phyloP scores from a whole-genome alignment of 2,797 vertebrate species.

The Gymnodraco acuticeps region DNA sequence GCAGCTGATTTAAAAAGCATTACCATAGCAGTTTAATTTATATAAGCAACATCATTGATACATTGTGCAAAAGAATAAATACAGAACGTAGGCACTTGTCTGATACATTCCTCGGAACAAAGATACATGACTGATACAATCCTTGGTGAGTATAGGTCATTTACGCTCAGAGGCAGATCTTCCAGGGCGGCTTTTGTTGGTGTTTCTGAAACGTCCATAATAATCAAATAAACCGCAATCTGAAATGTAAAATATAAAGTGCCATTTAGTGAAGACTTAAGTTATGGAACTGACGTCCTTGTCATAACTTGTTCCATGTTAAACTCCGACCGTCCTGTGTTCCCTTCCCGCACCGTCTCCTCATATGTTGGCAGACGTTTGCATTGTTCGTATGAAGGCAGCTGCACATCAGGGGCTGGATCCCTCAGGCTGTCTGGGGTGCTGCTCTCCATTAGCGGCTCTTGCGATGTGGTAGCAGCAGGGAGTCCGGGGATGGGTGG shows the following conservation, averaged over 20 bases:
- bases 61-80: background rate
- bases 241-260: background rate
- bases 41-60: background rate
- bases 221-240: background rate
- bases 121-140: background rate
- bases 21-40: background rate
- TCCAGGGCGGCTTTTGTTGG: background rate
- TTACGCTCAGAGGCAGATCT: background rate
- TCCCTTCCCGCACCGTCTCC: slow-evolving; percentile 60
- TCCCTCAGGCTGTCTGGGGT: slow-evolving; percentile 24
- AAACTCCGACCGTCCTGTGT: background rate
- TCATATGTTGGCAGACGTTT: slow-evolving; percentile 80
- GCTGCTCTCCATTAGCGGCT: slow-evolving; percentile 68
- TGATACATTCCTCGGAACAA: background rate
- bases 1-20: background rate
- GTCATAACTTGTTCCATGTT: slow-evolving; percentile 26
- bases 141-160: background rate
- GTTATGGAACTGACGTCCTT: background rate
- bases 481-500: slow-evolving; percentile 46
- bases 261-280: background rate
- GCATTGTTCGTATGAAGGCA: slow-evolving; percentile 77
- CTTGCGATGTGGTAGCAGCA: slow-evolving; percentile 61
- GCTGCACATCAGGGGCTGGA: slow-evolving; percentile 6
- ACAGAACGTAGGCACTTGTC: background rate
- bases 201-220: background rate